Evolutionary conservation across 2,113 vertebrate genomes (phyloP).

Genomic region (Coptodon rendalli): DNA sequence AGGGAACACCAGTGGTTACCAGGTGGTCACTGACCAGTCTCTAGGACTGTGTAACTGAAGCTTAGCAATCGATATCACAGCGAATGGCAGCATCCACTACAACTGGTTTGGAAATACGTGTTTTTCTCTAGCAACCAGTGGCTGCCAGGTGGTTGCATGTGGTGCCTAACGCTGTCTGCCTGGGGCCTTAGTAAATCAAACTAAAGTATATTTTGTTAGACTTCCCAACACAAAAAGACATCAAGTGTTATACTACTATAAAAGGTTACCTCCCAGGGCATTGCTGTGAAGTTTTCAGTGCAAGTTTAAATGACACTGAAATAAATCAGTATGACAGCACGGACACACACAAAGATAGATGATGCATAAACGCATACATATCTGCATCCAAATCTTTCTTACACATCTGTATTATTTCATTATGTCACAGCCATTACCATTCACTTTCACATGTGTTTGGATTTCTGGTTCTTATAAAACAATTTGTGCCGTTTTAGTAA

Average conservation of each 20-base stretch:
- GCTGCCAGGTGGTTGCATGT: neutral
- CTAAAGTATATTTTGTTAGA: neutral
- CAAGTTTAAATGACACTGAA: conserved; percentile 24
- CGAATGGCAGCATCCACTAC: neutral
- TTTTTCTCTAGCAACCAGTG: neutral
- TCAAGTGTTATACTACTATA: neutral
- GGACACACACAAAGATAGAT: neutral
- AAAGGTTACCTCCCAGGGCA: conserved; percentile 11
- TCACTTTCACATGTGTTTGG: neutral
- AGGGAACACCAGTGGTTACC: neutral
- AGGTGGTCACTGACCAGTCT: neutral
- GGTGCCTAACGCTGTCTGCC: neutral
- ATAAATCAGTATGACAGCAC: conserved; percentile 31
- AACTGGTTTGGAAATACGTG: neutral
- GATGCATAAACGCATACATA: neutral
- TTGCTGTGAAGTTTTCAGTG: conserved; percentile 20
- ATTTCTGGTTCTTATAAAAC: neutral
- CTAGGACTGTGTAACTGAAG: neutral
- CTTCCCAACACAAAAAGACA: neutral
- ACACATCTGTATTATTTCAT: neutral
- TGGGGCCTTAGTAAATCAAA: neutral
- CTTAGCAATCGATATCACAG: neutral
- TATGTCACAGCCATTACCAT: neutral
- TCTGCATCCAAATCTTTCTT: neutral
- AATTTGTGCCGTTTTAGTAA: conserved; percentile 2